Evolutionary conservation across 2,888 invertebrate genomes (phyloP).

Genomic region (Eumerus sabulonum): DNA sequence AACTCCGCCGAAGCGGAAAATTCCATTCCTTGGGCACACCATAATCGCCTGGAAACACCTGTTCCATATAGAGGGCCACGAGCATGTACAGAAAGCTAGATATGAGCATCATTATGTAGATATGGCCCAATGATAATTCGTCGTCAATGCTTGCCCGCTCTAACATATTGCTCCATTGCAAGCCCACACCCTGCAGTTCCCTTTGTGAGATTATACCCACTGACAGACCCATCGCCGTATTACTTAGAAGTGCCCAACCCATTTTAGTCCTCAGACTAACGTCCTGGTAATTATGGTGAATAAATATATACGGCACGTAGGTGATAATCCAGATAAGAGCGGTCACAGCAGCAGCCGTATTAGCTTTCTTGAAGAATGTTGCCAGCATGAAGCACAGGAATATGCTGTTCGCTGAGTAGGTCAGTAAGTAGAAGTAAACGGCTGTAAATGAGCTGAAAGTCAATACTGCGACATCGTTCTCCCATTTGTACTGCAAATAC

Average conservation of each 20-base stretch:
- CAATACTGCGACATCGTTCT: constrained; percentile 82
- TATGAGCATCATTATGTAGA: constrained; percentile 84
- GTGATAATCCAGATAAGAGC: constrained; percentile 88
- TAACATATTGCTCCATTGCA: constrained; percentile 81
- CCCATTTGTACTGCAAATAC: constrained; percentile 81
- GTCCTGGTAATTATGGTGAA: constrained; percentile 84
- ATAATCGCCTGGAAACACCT: constrained; percentile 90
- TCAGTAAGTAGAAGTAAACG: constrained; percentile 84
- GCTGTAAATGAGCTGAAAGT: constrained; percentile 84
- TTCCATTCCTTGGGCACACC: constrained; percentile 91
- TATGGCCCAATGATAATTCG: constrained; percentile 84
- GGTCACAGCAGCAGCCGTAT: constrained; percentile 87
- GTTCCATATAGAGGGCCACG: constrained; percentile 91
- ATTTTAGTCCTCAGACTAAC: constrained; percentile 83
- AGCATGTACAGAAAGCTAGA: constrained; percentile 81
- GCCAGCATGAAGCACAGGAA: constrained; percentile 90
- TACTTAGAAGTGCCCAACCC: constrained; percentile 84
- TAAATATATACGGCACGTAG: constrained; percentile 86
- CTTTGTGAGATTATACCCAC: constrained; percentile 86
- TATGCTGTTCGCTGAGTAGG: constrained; percentile 86
- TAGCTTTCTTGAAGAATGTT: constrained; percentile 89
- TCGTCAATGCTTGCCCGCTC: constrained; percentile 84
- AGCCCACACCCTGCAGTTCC: constrained; percentile 83
- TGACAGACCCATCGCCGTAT: constrained; percentile 90
- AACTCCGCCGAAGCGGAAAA: constrained; percentile 84